phyloP scores from a whole-genome alignment of 2,888 invertebrate species.

The Camponotus fellah region DNA sequence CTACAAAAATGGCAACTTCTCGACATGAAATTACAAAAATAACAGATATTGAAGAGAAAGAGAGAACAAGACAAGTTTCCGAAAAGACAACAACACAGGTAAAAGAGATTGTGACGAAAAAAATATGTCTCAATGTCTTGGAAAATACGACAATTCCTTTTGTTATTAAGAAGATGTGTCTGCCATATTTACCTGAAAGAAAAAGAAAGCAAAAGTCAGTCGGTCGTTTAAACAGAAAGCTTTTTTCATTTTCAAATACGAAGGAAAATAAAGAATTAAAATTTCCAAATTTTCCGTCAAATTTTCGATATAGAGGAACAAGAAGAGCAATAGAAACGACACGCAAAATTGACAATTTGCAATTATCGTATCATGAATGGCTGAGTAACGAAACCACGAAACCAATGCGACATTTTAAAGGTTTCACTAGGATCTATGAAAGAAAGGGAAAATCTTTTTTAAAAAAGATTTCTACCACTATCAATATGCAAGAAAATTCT shows the following conservation, averaged over 20 bases:
- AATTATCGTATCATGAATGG: constrained; percentile 71
- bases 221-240: constrained; percentile 53
- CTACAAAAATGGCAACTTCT: neutral
- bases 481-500: neutral
- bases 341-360: constrained; percentile 62
- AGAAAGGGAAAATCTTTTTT: constrained; percentile 16
- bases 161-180: constrained; percentile 70
- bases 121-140: constrained; percentile 52
- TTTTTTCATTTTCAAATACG: constrained; percentile 58
- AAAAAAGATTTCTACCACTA: neutral
- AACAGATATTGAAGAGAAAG: constrained; percentile 20
- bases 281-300: neutral
- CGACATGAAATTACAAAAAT: neutral
- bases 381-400: constrained; percentile 52
- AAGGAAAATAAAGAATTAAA: neutral
- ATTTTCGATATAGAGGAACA: neutral
- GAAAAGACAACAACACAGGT: constrained; percentile 51
- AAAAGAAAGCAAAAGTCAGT: neutral
- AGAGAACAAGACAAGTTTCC: neutral
- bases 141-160: constrained; percentile 36
- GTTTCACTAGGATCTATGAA: constrained; percentile 58
- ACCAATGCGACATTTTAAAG: constrained; percentile 41
- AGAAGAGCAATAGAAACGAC: neutral
- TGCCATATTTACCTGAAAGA: constrained; percentile 54
- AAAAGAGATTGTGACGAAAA: constrained; percentile 52